Evolutionary conservation across 2,113 vertebrate species (phyloP).

Genomic region (Daboia siamensis): DNA sequence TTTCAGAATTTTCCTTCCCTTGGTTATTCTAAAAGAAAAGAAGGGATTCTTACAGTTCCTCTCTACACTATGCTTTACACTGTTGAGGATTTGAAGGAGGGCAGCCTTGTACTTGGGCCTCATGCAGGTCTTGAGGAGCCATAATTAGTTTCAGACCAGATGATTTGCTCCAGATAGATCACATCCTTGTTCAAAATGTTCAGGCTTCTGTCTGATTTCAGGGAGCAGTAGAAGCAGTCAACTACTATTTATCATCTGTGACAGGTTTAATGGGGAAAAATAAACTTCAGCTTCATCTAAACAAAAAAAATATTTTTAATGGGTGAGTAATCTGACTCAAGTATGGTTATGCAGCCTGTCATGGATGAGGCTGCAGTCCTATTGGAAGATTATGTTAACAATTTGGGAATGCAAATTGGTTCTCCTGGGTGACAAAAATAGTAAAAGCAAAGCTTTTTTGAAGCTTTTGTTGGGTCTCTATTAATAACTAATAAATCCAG

Average conservation of each 20-base stretch:
- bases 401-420: not conserved
- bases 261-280: not conserved
- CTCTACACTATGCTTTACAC: not conserved
- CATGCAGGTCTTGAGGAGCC: not conserved
- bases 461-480: not conserved
- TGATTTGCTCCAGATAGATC: not conserved
- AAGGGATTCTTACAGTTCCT: not conserved
- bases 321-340: not conserved
- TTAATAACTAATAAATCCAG: not conserved
- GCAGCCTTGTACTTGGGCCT: not conserved
- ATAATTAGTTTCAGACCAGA: not conserved
- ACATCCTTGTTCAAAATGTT: not conserved
- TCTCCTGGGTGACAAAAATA: not conserved
- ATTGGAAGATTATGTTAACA: not conserved
- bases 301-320: not conserved
- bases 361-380: not conserved
- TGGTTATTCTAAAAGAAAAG: not conserved
- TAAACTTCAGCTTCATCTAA: not conserved
- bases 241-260: not conserved
- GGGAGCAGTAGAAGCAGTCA: not conserved
- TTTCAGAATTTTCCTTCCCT: not conserved
- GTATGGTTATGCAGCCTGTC: not conserved
- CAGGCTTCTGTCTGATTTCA: not conserved
- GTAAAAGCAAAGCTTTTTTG: not conserved
- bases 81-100: not conserved